These are phyloP conservation scores for Palythoa heliodiscus DNA, from an alignment of 92 coral and sea anemone genomes.

Conservation along the genomic window DNA sequence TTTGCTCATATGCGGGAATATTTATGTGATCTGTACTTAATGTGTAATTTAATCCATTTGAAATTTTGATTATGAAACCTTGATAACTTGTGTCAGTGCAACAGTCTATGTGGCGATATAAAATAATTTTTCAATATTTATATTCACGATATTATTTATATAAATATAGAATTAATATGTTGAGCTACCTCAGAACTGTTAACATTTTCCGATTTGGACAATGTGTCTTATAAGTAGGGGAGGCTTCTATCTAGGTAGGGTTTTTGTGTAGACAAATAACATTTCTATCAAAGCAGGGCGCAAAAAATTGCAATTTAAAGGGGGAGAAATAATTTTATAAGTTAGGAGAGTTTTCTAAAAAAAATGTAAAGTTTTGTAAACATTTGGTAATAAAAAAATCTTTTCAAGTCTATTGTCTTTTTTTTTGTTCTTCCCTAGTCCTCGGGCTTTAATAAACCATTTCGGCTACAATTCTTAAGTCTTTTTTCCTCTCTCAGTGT, in stretches of 20 bases:
- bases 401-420: conserved; percentile 35
- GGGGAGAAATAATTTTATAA: conserved; percentile 24
- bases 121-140: conserved; percentile 1
- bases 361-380: conserved; percentile 38
- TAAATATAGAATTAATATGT: neutral
- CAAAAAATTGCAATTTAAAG: neutral
- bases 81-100: neutral
- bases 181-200: neutral
- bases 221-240: neutral
- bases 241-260: neutral
- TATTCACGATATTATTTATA: neutral
- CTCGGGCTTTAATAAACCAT: neutral
- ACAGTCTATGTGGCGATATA: neutral
- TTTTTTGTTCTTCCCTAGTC: conserved; percentile 10
- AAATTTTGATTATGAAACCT: neutral
- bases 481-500: neutral
- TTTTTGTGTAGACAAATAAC: neutral
- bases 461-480: neutral
- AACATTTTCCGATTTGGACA: neutral
- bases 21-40: neutral
- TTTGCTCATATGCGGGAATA: neutral
- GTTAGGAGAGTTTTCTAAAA: neutral
- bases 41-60: neutral
- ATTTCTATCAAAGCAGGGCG: neutral
- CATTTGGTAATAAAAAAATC: conserved; percentile 36